These are phyloP conservation scores for Hybognathus amarus DNA, from an alignment of 2,797 vertebrate genomes.

Conservation along the genomic window DNA sequence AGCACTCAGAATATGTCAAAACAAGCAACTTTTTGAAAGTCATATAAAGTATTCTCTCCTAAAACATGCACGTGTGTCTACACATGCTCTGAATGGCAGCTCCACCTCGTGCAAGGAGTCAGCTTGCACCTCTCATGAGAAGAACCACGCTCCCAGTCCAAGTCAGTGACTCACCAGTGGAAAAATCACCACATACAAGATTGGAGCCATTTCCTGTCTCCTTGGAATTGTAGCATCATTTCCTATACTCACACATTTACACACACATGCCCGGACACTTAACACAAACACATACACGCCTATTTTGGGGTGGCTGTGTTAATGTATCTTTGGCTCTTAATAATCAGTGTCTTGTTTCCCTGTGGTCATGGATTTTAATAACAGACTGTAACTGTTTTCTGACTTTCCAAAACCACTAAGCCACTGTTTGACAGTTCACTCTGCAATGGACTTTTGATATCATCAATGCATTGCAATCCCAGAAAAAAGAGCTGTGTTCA, in stretches of 20 bases:
- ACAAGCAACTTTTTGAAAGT: not conserved
- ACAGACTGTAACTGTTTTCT: conserved; percentile 41
- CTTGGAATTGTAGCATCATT: conserved; percentile 63
- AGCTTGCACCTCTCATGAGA: conserved; percentile 56
- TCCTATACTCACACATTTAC: conserved; percentile 60
- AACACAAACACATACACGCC: conserved; percentile 45
- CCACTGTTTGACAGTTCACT: conserved; percentile 42
- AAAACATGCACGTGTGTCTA: conserved; percentile 44
- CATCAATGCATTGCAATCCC: conserved; percentile 14
- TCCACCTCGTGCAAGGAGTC: conserved; percentile 60
- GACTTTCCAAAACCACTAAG: conserved; percentile 49
- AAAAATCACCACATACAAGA: conserved; percentile 71
- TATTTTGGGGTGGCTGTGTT: conserved; percentile 47
- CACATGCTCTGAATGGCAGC: conserved; percentile 39
- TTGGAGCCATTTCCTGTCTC: conserved; percentile 66
- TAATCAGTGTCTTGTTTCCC: conserved; percentile 50
- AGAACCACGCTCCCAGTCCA: conserved; percentile 63
- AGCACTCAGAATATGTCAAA: conserved; percentile 4
- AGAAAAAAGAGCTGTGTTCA: not conserved
- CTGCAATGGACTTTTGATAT: conserved; percentile 34
- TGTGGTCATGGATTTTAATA: conserved; percentile 42
- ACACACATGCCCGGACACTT: conserved; percentile 47
- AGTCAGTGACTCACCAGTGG: conserved; percentile 75
- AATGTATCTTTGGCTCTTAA: conserved; percentile 52
- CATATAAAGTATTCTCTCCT: conserved; percentile 23